Base-by-base conservation (phyloP, 2,888 invertebrate genomes). In the Nomada fucata region DNA sequence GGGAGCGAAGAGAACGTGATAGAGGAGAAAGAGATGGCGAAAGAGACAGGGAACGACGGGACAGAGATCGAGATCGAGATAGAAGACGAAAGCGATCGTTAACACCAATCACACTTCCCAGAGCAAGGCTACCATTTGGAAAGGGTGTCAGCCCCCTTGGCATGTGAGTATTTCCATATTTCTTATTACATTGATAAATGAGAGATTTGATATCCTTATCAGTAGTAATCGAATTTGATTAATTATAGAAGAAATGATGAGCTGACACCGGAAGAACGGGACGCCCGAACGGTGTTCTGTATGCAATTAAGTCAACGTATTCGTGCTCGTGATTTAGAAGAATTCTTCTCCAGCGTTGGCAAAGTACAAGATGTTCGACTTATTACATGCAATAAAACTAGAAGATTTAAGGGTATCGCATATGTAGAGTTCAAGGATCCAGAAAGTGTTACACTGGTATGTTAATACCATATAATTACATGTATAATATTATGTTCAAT, bases 401-500 rank as follows among this genome's bases (percentile, higher is more conserved):
- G 99, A 92, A 95, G 99, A 87, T 99, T 99, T 92, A 99, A 99
- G 94, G 99, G 99, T 63, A 99, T 99, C 90, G 98, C 99, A n/a
- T 99, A 99, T 93, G 98, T 99, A 80, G 99, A 99, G 94, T 99
- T 99, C 93, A 97, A 97, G 94, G 99, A 99, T 94, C 97, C 98
- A 0, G 99, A 99, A 94, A 98, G 99, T 84, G 99, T 99, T 11
- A 97, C 99, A 79, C 94, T 99, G 95, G 97, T 97, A 94, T 95
- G 96, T 94, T 79, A 29, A 52, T 18, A 23, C 7, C 20, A 53
- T 50, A 50, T 50, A 53, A n/a, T 20, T 50, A 15, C 15, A 1
- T 15, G 36, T 10, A 29, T 36, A 44, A 67, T 20, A 29, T 20
- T 20, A 7, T 53, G 15, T 63, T 26, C 20, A 2, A 11, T n/a